Base-by-base conservation (phyloP, 2,888 invertebrate species). In the Stenchaetothrips biformis region DNA sequence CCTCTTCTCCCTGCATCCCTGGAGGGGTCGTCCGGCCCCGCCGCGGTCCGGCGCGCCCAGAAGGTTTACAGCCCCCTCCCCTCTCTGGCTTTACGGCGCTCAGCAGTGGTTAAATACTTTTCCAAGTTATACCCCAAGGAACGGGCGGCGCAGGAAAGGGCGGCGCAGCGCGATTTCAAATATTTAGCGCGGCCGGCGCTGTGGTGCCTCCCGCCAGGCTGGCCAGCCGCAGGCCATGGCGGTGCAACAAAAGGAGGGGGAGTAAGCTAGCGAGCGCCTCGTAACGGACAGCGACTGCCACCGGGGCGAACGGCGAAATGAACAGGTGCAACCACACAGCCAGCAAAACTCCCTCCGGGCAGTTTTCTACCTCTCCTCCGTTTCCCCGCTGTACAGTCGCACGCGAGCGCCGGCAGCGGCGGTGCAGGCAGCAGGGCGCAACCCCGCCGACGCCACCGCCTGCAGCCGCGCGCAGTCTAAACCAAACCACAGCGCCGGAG, bases 71-170 rank as follows among this genome's bases (percentile, higher is more conserved):
- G 18, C 59, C 59, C 59, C 59, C 13, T 13, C 59, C 59, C 59
- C 59, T 59, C 13, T 59, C 59, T 18, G 13, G 67, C 21, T 74
- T 74, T 74, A 74, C 67, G 67, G 67, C 59, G 59, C 67, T 74
- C 25, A 25, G 67, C 67, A 18, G 59, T 59, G 67, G 67, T 74
- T 74, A 74, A 74, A 74, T 74, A 74, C 67, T 74, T 74, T 74
- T 25, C 67, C 67, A 25, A 74, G 67, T 74, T 74, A 74, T 25
- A 25, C 67, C 67, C 67, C 25, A 7, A 25, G n/a, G 25, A 25
- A 25, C 18, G 67, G n/a, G n/a, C n/a, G n/a, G n/a, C n/a, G n/a
- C n/a, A n/a, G n/a, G 21, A 6, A 21, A 21, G 53, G 53, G 53
- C 53, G 53, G 53, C 16, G 53, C 53, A 16, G n/a, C 25, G 25